Conservation (phyloP, 2,113 vertebrate genomes). For the Uria aalge region DNA sequence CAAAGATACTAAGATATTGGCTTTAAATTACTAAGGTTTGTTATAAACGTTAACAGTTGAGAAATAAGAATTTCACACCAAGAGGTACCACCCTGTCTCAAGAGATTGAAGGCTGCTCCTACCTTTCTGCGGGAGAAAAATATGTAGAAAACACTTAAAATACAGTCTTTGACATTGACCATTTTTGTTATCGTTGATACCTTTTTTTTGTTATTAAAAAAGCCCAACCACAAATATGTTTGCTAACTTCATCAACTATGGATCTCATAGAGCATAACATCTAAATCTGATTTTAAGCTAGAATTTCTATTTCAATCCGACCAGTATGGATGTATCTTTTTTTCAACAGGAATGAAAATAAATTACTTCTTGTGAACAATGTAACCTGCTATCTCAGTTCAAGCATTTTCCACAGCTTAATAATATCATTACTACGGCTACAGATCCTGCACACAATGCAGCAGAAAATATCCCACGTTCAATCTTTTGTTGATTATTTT, state of each 20-base stretch:
- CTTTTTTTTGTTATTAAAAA: not conserved
- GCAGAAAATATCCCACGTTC: not conserved
- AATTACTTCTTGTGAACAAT: not conserved
- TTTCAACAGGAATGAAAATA: not conserved
- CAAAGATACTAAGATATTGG: not conserved
- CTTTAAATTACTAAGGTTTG: not conserved
- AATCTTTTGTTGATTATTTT: not conserved
- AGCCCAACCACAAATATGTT: not conserved
- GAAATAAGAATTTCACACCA: not conserved
- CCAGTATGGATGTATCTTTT: not conserved
- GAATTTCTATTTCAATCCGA: not conserved
- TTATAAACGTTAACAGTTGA: not conserved
- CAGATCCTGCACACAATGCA: conserved; percentile 8
- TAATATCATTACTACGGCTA: not conserved
- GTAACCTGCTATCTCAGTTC: not conserved
- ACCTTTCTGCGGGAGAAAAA: not conserved
- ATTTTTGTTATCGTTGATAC: not conserved
- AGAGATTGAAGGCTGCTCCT: not conserved
- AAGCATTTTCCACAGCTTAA: not conserved
- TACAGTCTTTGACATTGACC: not conserved
- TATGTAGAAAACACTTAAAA: not conserved
- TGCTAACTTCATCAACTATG: not conserved
- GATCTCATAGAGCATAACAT: not conserved
- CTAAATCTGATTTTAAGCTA: not conserved
- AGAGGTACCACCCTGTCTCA: not conserved